Conservation (phyloP, 1,140 invertebrate species). For the Diprion similis region DNA sequence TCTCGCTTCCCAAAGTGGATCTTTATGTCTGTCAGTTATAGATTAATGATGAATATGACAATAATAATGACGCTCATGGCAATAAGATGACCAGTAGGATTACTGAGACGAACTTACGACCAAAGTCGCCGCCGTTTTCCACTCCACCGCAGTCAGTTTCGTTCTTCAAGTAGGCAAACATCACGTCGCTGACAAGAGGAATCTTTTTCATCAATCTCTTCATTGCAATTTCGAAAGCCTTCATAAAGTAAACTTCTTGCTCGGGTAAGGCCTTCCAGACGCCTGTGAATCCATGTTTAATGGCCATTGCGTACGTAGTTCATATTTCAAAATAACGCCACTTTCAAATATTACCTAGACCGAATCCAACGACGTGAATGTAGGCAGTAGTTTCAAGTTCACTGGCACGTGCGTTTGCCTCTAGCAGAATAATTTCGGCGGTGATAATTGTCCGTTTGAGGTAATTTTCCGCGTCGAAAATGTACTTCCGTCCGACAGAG, state of each 20-base stretch:
- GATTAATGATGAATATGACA: not conserved
- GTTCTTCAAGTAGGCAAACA: conserved; percentile 54
- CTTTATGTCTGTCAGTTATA: conserved; percentile 40
- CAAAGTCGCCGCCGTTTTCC: conserved; percentile 52
- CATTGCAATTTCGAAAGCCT: conserved; percentile 54
- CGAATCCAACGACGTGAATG: conserved; percentile 59
- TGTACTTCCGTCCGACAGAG: conserved; percentile 34
- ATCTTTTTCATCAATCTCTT: conserved; percentile 52
- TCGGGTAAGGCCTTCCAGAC: conserved; percentile 45
- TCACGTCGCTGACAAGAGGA: conserved; percentile 53
- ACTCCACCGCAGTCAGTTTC: conserved; percentile 48
- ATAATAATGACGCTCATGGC: not conserved
- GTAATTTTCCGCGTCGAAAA: conserved; percentile 57
- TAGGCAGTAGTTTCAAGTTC: conserved; percentile 58
- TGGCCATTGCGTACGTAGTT: too few species aligned
- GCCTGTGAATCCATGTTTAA: conserved; percentile 17
- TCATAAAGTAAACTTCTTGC: conserved; percentile 54
- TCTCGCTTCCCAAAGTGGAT: conserved; percentile 55
- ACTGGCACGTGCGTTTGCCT: conserved; percentile 55
- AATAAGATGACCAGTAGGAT: not conserved
- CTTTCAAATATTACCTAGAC: conserved; percentile 36
- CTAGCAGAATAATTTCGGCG: conserved; percentile 57
- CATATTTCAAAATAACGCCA: too few species aligned
- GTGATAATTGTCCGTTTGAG: conserved; percentile 55
- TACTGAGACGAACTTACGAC: conserved; percentile 36